phyloP scores from a whole-genome alignment of 2,888 invertebrate genomes.

The Limnephilus lunatus region DNA sequence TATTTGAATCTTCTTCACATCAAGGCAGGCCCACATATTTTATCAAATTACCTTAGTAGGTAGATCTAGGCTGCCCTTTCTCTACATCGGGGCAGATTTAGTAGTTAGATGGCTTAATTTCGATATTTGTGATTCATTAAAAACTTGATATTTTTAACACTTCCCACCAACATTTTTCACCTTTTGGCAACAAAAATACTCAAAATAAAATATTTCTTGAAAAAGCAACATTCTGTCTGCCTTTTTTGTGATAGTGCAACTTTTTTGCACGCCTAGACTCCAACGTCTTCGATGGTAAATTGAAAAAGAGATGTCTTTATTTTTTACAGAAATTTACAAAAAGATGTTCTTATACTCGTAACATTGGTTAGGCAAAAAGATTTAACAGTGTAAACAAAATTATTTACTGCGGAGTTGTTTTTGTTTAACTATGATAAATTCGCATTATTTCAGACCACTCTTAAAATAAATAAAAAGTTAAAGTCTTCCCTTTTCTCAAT shows the following conservation, averaged over 20 bases:
- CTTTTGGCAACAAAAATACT: neutral
- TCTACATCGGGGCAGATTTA: too few relatives aligned
- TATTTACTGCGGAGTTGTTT: neutral
- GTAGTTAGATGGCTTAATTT: neutral
- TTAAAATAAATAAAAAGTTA: neutral
- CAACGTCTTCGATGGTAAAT: neutral
- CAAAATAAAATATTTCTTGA: neutral
- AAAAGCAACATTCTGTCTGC: neutral
- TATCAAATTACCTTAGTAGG: too few relatives aligned
- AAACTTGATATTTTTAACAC: neutral
- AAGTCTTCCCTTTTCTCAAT: neutral
- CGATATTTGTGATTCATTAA: neutral
- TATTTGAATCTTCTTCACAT: too few relatives aligned
- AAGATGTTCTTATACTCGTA: neutral
- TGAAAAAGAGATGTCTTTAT: neutral
- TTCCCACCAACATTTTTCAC: neutral
- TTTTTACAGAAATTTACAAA: neutral
- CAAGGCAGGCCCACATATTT: too few relatives aligned
- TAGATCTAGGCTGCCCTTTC: too few relatives aligned
- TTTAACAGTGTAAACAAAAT: neutral
- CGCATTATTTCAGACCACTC: neutral
- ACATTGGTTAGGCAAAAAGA: neutral
- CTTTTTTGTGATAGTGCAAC: neutral
- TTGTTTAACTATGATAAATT: neutral
- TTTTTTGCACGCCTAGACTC: neutral